These are phyloP conservation scores for Hydroisotoma schaefferi DNA, from an alignment of 2,888 invertebrate genomes.

Conservation along the genomic window DNA sequence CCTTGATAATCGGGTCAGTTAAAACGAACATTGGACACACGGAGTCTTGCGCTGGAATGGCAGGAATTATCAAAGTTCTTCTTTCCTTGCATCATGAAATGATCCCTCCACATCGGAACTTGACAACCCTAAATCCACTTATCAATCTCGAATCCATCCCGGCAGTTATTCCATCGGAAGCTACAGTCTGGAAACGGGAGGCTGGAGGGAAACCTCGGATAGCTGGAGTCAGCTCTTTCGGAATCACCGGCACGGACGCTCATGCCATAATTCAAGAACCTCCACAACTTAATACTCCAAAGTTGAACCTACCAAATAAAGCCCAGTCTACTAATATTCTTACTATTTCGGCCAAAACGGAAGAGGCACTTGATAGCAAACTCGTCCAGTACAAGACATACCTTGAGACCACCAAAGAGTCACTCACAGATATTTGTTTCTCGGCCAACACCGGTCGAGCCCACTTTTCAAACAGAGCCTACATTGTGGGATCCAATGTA, in stretches of 20 bases:
- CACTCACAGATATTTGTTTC: conserved; percentile 15
- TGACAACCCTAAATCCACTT: not conserved
- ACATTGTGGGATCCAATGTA: not conserved
- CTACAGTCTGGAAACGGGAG: conserved; percentile 5
- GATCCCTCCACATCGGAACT: not conserved
- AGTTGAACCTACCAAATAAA: not conserved
- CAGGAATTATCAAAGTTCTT: conserved; percentile 8
- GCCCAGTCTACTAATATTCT: conserved; percentile 27
- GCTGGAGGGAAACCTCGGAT: conserved; percentile 3
- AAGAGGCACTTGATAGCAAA: conserved; percentile 21
- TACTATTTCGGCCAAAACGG: conserved; percentile 28
- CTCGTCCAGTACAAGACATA: not conserved
- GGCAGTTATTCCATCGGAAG: not conserved
- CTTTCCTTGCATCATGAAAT: conserved; percentile 8
- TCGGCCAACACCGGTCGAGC: conserved; percentile 14
- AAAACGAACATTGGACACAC: conserved; percentile 18
- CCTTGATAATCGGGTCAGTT: conserved; percentile 7
- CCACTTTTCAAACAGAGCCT: conserved; percentile 6
- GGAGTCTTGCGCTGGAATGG: conserved; percentile 10
- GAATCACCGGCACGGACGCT: conserved; percentile 34
- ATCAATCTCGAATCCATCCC: conserved; percentile 5
- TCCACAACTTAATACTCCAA: conserved; percentile 8
- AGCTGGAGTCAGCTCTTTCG: conserved; percentile 32
- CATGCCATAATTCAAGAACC: conserved; percentile 33
- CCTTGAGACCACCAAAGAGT: not conserved